phyloP scores from a whole-genome alignment of 2,113 vertebrate species.

The Eolophus roseicapilla region DNA sequence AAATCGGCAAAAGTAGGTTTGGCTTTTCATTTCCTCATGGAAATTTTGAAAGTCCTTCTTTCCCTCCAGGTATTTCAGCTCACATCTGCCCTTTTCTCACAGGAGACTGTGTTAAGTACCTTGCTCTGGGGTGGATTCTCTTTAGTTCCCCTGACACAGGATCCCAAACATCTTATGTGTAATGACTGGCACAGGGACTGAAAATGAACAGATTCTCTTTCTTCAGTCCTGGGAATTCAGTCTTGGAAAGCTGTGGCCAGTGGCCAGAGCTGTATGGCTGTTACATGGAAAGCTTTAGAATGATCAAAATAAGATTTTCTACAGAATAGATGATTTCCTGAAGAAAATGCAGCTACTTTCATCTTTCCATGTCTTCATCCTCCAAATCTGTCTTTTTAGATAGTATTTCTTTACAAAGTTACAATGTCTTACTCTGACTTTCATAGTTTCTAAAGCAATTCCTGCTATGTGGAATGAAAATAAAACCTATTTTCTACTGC shows the following conservation, averaged over 20 bases:
- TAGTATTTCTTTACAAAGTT: neutral
- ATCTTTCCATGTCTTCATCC: neutral
- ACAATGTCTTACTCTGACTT: neutral
- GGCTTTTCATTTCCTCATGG: neutral
- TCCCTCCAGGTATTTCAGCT: neutral
- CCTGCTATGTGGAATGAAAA: neutral
- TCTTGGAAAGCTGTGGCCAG: neutral
- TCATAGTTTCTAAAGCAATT: neutral
- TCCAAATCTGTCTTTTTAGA: neutral
- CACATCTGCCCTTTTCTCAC: neutral
- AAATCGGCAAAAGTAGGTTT: neutral
- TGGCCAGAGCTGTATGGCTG: neutral
- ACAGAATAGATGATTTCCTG: neutral
- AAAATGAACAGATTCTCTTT: neutral
- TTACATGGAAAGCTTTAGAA: neutral
- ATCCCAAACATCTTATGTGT: accelerated
- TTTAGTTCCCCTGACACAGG: neutral
- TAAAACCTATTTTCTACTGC: neutral
- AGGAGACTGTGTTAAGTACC: neutral
- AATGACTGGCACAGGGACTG: neutral
- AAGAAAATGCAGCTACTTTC: neutral
- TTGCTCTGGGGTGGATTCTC: neutral
- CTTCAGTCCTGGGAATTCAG: neutral
- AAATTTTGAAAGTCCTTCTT: neutral
- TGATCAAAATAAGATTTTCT: neutral